Evolutionary conservation across 2,797 vertebrate species (phyloP).

Genomic region (Cynopterus sphinx): DNA sequence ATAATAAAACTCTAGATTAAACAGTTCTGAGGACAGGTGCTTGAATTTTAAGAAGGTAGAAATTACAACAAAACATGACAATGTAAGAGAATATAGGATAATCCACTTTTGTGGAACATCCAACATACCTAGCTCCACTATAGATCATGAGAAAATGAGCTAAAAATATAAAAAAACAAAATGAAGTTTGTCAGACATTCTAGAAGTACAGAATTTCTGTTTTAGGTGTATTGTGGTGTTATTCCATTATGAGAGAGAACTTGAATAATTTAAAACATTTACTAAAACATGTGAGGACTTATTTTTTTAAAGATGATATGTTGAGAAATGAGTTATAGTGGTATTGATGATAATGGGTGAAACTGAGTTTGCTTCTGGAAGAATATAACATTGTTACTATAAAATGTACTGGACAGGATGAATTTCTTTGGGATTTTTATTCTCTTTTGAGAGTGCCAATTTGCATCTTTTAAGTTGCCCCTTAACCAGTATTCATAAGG

Average conservation of each 20-base stretch:
- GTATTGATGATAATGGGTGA: not conserved
- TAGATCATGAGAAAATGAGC: not conserved
- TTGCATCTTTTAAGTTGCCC: slow-evolving; percentile 19
- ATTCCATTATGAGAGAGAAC: slow-evolving; percentile 17
- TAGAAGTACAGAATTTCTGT: not conserved
- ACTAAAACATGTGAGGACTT: not conserved
- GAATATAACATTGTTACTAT: not conserved
- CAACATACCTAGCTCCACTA: not conserved
- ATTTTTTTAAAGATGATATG: not conserved
- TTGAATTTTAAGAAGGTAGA: slow-evolving; percentile 45
- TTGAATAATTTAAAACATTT: slow-evolving; percentile 40
- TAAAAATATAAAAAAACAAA: not conserved
- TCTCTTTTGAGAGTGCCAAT: not conserved
- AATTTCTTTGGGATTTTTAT: not conserved
- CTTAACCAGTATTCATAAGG: not conserved
- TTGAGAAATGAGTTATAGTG: slow-evolving; percentile 26
- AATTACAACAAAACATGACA: not conserved
- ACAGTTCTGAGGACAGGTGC: not conserved
- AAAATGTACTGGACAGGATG: not conserved
- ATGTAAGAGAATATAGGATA: slow-evolving; percentile 8
- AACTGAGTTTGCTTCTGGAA: slow-evolving; percentile 26
- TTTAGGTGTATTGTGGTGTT: slow-evolving; percentile 14
- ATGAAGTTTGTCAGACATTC: slow-evolving; percentile 4
- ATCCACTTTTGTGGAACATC: slow-evolving; percentile 16
- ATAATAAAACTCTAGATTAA: slow-evolving; percentile 6